Base-by-base conservation (phyloP, 2,888 invertebrate genomes). In the Formica aserva region DNA sequence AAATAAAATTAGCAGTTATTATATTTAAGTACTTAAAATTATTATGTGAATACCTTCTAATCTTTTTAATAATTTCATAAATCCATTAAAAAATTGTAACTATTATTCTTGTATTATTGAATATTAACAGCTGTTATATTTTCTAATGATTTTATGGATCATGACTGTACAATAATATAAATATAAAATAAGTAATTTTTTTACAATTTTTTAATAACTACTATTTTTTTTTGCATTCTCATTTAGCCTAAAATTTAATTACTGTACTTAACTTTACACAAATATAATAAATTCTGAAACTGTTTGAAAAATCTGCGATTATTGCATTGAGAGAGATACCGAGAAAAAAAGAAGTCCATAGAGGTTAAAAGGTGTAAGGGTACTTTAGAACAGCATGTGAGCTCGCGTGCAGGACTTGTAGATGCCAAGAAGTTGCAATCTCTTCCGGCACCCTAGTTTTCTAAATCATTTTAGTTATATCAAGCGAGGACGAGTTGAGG, bases 351-450 rank as follows among this genome's bases (percentile, higher is more conserved):
- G 22, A 8, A 41, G 74, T 60, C 3, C 26, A 66, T 26, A 67
- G 4, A 66, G 22, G 22, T 52, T 77, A 41, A 77, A 52, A 63
- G 18, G 55, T 1, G 11, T 60, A 32, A 32, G 48, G n/a, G 81
- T 85, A 88, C 82, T 86, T 72, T 57, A 83, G 38, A 84, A 84
- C 41, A 76, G 71, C 67, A 57, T 38, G 84, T 88, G 85, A 74
- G 65, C 38, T 84, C 80, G 84, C 87, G 86, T 83, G 86, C 82
- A 82, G 45, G 74, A 75, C 62, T 80, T 55, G 74, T 67, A 52
- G 66, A 86, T 60, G 69, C 52, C 67, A 62, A 35, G 65, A 45
- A 78, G 22, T 41, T 69, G n/a, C 26, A 35, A 80, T 62, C 18
- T 71, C 18, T 71, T 71, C 18, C 5, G 71, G 32, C 71, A 80